These are phyloP conservation scores for Acromyrmex heyeri DNA, from an alignment of 1,140 invertebrate genomes.

Conservation along the genomic window DNA sequence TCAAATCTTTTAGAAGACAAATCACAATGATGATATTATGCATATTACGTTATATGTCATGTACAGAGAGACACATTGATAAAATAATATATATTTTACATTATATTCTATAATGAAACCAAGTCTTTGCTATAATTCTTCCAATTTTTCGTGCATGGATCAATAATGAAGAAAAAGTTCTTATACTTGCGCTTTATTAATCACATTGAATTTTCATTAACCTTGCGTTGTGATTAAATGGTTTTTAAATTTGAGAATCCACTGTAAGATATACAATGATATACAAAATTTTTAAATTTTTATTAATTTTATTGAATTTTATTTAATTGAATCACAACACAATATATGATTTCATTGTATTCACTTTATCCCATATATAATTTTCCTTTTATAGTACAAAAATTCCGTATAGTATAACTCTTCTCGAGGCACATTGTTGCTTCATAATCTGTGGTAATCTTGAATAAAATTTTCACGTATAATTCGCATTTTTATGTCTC, in stretches of 20 bases:
- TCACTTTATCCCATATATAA: not conserved
- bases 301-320: not conserved
- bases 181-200: too few relatives aligned
- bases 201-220: too few relatives aligned
- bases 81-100: not conserved
- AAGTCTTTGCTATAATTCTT: not conserved
- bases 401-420: not conserved
- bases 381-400: not conserved
- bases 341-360: constrained; percentile 1
- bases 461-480: not conserved
- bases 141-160: too few relatives aligned
- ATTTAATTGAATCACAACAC: not conserved
- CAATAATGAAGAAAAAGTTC: too few relatives aligned
- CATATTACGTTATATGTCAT: not conserved
- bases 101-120: not conserved
- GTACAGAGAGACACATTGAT: not conserved
- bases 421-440: not conserved
- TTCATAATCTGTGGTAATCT: not conserved
- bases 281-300: too few relatives aligned
- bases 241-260: too few relatives aligned
- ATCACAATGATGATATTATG: not conserved
- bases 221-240: too few relatives aligned
- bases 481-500: not conserved
- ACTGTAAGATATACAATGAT: too few relatives aligned
- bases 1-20: not conserved